Evolutionary conservation across 2,113 vertebrate species (phyloP).

Genomic region (Copsychus sechellarum): DNA sequence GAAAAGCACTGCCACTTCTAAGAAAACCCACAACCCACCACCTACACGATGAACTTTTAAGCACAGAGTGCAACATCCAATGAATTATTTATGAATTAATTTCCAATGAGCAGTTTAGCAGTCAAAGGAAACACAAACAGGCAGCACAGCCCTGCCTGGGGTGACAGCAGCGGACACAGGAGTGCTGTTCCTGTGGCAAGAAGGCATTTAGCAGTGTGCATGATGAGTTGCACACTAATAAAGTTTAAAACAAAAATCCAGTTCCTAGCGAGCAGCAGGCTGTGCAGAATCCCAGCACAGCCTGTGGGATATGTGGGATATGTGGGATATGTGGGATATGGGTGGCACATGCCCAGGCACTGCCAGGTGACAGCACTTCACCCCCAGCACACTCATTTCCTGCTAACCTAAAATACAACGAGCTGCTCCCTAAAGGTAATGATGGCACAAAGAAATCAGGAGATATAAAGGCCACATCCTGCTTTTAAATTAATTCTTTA

Average conservation of each 20-base stretch:
- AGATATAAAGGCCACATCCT: background rate
- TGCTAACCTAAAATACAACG: background rate
- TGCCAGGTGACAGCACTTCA: background rate
- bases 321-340: background rate
- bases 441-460: background rate
- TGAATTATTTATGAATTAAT: constrained; percentile 65
- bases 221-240: background rate
- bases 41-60: constrained; percentile 41
- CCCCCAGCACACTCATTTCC: background rate
- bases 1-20: background rate
- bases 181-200: background rate
- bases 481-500: constrained; percentile 36
- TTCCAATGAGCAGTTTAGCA: constrained; percentile 46
- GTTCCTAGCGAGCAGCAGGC: background rate
- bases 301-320: background rate
- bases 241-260: background rate
- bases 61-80: constrained; percentile 1
- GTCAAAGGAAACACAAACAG: constrained; percentile 33
- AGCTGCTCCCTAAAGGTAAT: constrained; percentile 18
- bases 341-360: background rate
- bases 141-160: background rate
- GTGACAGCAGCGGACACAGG: background rate
- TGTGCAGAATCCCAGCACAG: background rate
- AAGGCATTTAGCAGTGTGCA: background rate
- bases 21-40: constrained; percentile 39